Evolutionary conservation across 2,888 invertebrate genomes (phyloP), one percentile per base, ranked within the genome.

Genomic region (Platycheirus rosarum): DNA sequence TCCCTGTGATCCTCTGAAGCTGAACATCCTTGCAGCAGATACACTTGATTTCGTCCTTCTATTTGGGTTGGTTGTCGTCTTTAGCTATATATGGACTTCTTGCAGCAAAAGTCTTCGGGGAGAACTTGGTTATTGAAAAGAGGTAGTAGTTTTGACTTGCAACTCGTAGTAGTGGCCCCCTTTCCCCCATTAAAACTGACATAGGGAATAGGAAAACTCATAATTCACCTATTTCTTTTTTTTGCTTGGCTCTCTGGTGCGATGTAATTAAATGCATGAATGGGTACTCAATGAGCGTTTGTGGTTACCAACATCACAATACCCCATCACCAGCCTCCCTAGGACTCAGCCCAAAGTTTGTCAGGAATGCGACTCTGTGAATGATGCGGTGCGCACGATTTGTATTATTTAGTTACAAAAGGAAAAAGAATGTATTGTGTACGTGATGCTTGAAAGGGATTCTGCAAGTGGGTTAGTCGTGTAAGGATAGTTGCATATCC

Each of bases 181-280:
- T 6, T 60, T 23, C 32, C 11, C 35, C 29, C 26, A 42, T 46
- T 69, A 44, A 40, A 46, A 66, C n/a, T 35, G 53, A 23, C 42
- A 60, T 60, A 44, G n/a, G 60, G 60, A 26, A 46, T 29, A 18
- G 55, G 40, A 65, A 37, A 46, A 46, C 68, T 79, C 48, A 69
- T 75, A 70, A 70, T 53, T 53, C 66, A 70, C 63, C 65, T 35
- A 65, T 49, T 29, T 63, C 16, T 42, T 42, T 60, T 29, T 42
- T 4, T 2, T 6, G n/a, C 9, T 35, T n/a, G 14, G 11, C 23
- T 60, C 20, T 46, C 65, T 48, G 46, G 44, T 74, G 66, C 70
- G 66, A 75, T 71, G 57, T 82, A 77, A 82, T 82, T 82, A 77
- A 73, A 73, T 71, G 82, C 76, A 71, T 68, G 68, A 82, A 71